Percentiles rank a stretch among this genome's conserved stretches.
phyloP scores from a whole-genome alignment of 2,113 vertebrate genomes.

The Bufo bufo region DNA sequence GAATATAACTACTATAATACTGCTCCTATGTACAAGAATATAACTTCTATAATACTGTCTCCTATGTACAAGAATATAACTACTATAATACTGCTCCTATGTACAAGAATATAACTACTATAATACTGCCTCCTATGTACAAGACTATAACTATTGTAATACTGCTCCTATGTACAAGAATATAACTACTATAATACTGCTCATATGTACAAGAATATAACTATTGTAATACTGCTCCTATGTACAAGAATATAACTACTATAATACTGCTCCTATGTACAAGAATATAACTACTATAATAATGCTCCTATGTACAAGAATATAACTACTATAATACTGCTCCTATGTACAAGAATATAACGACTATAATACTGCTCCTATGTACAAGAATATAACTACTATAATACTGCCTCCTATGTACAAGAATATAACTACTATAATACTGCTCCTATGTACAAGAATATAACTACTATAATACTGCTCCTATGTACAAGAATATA shows the following conservation, averaged over 20 bases:
- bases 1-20: not conserved
- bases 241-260: too few species aligned
- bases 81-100: not conserved
- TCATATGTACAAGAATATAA: not conserved
- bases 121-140: not conserved
- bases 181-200: not conserved
- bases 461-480: too few species aligned
- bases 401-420: too few species aligned
- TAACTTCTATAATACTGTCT: constrained; percentile 1
- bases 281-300: too few species aligned
- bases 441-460: not conserved
- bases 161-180: not conserved
- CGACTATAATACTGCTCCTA: too few species aligned
- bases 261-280: too few species aligned
- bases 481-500: too few species aligned
- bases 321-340: too few species aligned
- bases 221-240: too few species aligned
- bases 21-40: not conserved
- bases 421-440: not conserved
- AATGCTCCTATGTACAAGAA: too few species aligned
- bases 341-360: too few species aligned
- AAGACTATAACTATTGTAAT: not conserved
- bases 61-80: not conserved
- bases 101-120: not conserved
- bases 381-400: too few species aligned